phyloP scores from a whole-genome alignment of 2,888 invertebrate species.

The Thyatira batis region DNA sequence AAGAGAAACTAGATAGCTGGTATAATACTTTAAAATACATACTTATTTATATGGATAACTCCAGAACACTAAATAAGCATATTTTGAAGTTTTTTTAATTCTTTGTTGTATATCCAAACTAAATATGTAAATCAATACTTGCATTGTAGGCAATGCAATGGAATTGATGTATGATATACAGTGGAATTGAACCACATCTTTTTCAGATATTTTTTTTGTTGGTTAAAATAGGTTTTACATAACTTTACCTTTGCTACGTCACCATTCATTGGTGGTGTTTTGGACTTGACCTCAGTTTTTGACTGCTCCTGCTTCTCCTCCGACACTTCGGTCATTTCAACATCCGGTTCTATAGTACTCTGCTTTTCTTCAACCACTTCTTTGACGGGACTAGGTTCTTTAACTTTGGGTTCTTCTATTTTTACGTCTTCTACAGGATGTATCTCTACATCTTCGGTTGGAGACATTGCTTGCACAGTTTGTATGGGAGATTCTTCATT shows the following conservation, averaged over 20 bases:
- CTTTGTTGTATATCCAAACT: too few relatives aligned
- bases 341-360: slow-evolving; percentile 37
- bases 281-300: slow-evolving; percentile 45
- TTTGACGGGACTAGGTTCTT: slow-evolving; percentile 40
- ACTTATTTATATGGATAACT: too few relatives aligned
- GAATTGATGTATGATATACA: too few relatives aligned
- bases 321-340: slow-evolving; percentile 58
- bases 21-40: too few relatives aligned
- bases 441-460: slow-evolving; percentile 28
- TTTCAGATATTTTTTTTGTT: neutral
- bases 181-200: neutral
- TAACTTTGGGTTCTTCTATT: slow-evolving; percentile 20
- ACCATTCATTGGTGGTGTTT: slow-evolving; percentile 62
- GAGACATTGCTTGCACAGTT: slow-evolving; percentile 13
- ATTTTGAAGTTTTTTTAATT: too few relatives aligned
- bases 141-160: too few relatives aligned
- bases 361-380: slow-evolving; percentile 38
- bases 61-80: too few relatives aligned
- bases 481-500: slow-evolving; percentile 16
- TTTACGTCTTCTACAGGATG: slow-evolving; percentile 16
- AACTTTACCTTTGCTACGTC: slow-evolving; percentile 61
- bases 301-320: slow-evolving; percentile 48
- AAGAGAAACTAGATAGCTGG: too few relatives aligned
- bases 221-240: slow-evolving; percentile 3
- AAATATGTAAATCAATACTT: slow-evolving; percentile 19